Conservation (phyloP, 2,888 invertebrate species). For the Malacosoma neustria region DNA sequence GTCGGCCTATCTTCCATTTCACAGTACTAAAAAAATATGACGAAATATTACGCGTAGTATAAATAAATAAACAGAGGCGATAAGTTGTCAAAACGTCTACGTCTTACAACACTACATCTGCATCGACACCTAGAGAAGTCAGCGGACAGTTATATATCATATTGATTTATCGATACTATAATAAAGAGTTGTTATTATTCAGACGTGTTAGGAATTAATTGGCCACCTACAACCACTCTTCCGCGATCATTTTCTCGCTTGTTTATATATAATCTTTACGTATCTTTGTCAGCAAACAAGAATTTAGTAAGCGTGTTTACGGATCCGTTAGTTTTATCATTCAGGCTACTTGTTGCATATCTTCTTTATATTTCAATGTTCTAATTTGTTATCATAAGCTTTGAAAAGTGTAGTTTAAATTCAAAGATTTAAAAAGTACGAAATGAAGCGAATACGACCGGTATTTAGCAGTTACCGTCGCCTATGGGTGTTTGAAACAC, state of each 20-base stretch:
- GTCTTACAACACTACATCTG: no score
- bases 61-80: not conserved
- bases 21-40: no score
- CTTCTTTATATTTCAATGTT: not conserved
- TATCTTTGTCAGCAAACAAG: not conserved
- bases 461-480: no score
- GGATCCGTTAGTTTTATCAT: conserved; percentile 6
- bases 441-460: no score
- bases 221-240: conserved; percentile 2
- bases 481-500: no score
- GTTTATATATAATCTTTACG: not conserved
- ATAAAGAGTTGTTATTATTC: conserved; percentile 1
- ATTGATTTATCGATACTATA: conserved; percentile 1
- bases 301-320: conserved; percentile 8
- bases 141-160: no score
- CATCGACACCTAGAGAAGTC: no score
- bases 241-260: not conserved
- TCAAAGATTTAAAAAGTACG: no score
- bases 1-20: no score
- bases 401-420: no score
- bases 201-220: conserved; percentile 1
- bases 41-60: no score
- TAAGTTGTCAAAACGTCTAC: not conserved
- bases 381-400: not conserved
- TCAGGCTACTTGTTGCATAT: conserved; percentile 14